A percentile compares a stretch with the other conserved stretches of the same genome.
Conservation (phyloP, 2,888 invertebrate genomes). For the Andrena camellia region DNA sequence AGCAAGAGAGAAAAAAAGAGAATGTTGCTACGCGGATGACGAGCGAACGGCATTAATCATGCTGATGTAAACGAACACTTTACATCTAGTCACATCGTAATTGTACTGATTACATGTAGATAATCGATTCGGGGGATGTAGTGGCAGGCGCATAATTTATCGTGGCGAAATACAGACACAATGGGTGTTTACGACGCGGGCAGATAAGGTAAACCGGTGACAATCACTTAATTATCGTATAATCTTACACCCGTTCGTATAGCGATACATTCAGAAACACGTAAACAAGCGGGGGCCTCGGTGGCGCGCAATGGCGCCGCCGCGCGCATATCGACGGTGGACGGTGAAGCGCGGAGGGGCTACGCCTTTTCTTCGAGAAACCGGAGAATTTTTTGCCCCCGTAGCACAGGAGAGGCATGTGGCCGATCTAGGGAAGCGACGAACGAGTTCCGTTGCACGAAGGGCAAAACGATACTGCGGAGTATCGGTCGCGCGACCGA, state of each 20-base stretch:
- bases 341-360: neutral
- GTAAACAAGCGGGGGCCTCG: conserved; percentile 18
- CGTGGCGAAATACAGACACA: neutral
- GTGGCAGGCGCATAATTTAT: too few species aligned
- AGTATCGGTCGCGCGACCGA: conserved; percentile 61
- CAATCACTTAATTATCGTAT: conserved; percentile 29
- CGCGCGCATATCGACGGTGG: neutral
- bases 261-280: neutral
- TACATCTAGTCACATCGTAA: neutral
- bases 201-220: conserved; percentile 24
- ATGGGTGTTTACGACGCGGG: neutral
- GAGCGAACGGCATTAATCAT: neutral
- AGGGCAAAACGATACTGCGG: conserved; percentile 42
- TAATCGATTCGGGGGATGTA: too few species aligned
- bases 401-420: neutral
- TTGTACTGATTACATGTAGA: neutral
- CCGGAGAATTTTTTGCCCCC: conserved; percentile 13
- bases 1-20: neutral
- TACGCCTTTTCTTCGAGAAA: neutral
- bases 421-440: conserved; percentile 8
- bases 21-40: neutral
- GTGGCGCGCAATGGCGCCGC: neutral
- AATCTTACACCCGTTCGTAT: conserved; percentile 6
- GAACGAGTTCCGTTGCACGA: conserved; percentile 21
- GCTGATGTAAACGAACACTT: neutral